Evolutionary conservation across 23 tunicate genomes (phyloP), one percentile per base, ranked within the genome.

Genomic region (Halocynthia roretzi): DNA sequence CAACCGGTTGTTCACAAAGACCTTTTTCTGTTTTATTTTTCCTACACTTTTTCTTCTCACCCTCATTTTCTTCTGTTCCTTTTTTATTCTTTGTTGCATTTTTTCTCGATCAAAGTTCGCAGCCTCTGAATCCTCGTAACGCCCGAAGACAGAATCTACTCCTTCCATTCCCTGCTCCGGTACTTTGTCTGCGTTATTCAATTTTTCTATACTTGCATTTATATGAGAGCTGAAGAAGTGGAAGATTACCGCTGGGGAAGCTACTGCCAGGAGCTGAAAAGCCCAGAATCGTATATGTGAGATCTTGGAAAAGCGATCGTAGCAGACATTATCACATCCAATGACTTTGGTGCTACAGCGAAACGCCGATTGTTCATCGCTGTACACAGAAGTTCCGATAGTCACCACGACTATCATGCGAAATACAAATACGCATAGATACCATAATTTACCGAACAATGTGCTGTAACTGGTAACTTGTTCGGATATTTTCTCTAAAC

Each of bases 261-360:
- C 52, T 4, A 93, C 76, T 9, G 91, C 84, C 14, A 93, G 85
- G 51, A 93, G 71, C 62, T 93, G 93, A 75, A 93, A 93, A 10
- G 98, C 71, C 98, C 98, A 93, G 57, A 85, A 93, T 8, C 98
- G 77, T 10, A 93, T 93, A 82, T 93, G 98, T 7, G 98, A 93
- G 62, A 93, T 93, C 75, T 87, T 87, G 53, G 98, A 92, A 61
- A 93, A 93, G 62, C 79, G 69, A 55, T 93, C 91, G 69, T 86
- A 93, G 68, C 98, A 93, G n/a, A 93, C 98, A 62, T 93, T 93
- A 51, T 93, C 93, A 69, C 98, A 93, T 21, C 98, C 98, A 62
- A 80, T 68, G 11, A 82, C 93, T 82, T 93, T 93, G 5, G 98
- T 93, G 75, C 91, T 87, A 88, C 98, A 93, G 60, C 84, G 76